These are phyloP conservation scores for Ips nitidus DNA, from an alignment of 1,140 invertebrate genomes.

Conservation along the genomic window DNA sequence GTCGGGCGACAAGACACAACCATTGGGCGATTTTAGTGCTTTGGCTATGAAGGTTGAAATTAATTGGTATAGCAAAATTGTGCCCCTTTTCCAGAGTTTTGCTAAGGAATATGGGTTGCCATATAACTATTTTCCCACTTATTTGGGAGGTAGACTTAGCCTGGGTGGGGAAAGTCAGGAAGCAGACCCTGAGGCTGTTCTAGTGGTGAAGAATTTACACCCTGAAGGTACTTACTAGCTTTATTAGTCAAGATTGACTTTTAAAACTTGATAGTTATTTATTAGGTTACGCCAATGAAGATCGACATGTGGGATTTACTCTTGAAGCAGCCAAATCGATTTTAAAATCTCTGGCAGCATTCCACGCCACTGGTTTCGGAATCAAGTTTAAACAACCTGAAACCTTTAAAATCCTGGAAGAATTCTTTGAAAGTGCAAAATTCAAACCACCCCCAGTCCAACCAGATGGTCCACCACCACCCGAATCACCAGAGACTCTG, in stretches of 20 bases:
- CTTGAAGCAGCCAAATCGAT: constrained; percentile 54
- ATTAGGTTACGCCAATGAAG: constrained; percentile 53
- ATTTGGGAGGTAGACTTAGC: background rate
- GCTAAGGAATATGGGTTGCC: background rate
- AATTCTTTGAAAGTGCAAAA: constrained; percentile 41
- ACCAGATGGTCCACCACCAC: constrained; percentile 1
- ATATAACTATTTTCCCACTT: background rate
- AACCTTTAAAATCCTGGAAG: constrained; percentile 52
- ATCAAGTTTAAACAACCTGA: constrained; percentile 56
- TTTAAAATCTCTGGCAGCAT: constrained; percentile 56
- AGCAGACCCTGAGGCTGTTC: background rate
- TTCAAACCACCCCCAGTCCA: background rate
- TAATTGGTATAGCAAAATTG: background rate
- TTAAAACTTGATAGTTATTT: background rate
- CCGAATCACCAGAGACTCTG: background rate
- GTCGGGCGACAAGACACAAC: too few species aligned
- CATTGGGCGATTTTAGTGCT: background rate
- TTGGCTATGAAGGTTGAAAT: constrained; percentile 5
- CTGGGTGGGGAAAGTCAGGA: background rate
- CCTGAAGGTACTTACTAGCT: constrained; percentile 8
- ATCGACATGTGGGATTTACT: constrained; percentile 56
- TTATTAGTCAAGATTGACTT: background rate
- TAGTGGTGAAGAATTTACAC: background rate
- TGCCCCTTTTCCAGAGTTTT: background rate
- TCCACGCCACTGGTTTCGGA: constrained; percentile 61